Evolutionary conservation across 2,113 vertebrate genomes (phyloP), one percentile per base, ranked within the genome.

Genomic region (Vanacampus margaritifer): DNA sequence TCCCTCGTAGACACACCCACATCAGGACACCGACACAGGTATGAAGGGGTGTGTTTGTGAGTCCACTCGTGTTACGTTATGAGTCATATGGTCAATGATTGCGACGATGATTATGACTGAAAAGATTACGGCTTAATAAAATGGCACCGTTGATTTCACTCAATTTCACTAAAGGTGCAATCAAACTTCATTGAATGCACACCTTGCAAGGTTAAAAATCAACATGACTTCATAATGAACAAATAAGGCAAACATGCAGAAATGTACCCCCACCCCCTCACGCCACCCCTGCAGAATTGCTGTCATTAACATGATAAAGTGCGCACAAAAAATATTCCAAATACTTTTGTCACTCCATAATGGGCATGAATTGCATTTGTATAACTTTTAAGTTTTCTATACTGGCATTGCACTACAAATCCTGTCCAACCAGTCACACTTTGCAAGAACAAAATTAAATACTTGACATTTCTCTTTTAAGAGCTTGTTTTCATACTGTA

Each of bases 1-100:
- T 63, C 78, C 81, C 66, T 78, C 37, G 6, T 19, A 45, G 46
- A 78, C 76, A 85, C 85, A 75, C 84, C 80, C 65, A 76, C 63
- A 41, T 11, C n/a, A 46, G 35, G 51, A 75, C 13, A 69, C 64
- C 72, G 78, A 80, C 67, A 66, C 79, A 86, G 85, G 45, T 75
- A 80, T 2, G 1, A 16, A 73, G 67, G 60, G 73, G 85, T 41
- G 79, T 79, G 82, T 78, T 53, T 68, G 54, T 72, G 32, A 71
- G 67, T 65, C 58, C 28, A 69, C 71, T 76, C 48, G 39, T 35
- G 72, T 71, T 26, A 35, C 6, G 67, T 67, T 50, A 41, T 73
- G 77, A 21, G 36, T 45, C 1, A 57, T 12, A n/a, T 46, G 19
- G 6, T 69, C 24, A 59, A 24, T 72, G 28, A 32, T 32, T 32